These are phyloP conservation scores for Semnornis frantzii DNA, from an alignment of 2,113 vertebrate species.

Conservation along the genomic window DNA sequence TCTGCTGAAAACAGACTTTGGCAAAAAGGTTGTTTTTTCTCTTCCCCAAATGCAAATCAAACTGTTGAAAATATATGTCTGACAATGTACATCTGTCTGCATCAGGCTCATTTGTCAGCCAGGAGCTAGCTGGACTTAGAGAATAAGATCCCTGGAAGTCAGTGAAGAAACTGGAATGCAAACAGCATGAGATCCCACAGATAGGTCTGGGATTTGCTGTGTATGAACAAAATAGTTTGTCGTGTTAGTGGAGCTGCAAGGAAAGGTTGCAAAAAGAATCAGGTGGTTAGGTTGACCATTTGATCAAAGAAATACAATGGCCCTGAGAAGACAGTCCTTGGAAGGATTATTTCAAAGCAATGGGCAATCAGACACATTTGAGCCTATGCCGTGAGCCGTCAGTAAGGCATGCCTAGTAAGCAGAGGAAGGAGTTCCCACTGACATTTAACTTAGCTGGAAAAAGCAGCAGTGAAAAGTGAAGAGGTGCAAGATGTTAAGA, in stretches of 20 bases:
- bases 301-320: not conserved
- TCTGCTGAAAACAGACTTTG: not conserved
- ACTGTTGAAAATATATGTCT: not conserved
- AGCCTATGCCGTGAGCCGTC: not conserved
- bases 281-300: not conserved
- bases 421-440: not conserved
- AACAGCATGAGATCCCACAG: not conserved
- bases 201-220: not conserved
- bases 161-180: not conserved
- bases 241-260: not conserved
- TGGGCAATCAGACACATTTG: not conserved
- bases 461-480: slow-evolving; percentile 17
- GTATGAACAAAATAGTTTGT: not conserved
- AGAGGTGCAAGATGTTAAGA: slow-evolving; percentile 31
- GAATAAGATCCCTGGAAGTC: not conserved
- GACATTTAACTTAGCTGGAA: slow-evolving; percentile 37
- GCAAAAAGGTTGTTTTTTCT: not conserved
- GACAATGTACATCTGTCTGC: not conserved
- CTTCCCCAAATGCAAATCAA: not conserved
- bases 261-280: not conserved
- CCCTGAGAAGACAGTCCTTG: not conserved
- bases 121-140: not conserved
- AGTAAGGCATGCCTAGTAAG: not conserved
- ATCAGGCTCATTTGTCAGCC: not conserved
- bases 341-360: not conserved